These are phyloP conservation scores for Cosmia pyralina DNA, from an alignment of 2,888 invertebrate genomes.

Conservation along the genomic window DNA sequence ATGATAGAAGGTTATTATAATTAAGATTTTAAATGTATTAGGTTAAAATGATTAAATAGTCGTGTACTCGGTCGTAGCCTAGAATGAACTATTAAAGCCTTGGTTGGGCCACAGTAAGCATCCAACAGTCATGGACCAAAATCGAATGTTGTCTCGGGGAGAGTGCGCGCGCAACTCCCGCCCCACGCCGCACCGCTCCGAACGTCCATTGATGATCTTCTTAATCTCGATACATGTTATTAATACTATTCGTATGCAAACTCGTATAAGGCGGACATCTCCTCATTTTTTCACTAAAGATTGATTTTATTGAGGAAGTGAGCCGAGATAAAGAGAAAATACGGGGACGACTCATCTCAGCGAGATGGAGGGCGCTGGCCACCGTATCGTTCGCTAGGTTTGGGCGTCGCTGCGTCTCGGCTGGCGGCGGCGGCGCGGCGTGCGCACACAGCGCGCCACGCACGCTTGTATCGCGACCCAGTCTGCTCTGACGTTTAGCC, in stretches of 20 bases:
- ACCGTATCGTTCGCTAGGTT: slow-evolving; percentile 83
- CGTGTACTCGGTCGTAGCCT: slow-evolving; percentile 78
- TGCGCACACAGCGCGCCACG: slow-evolving; percentile 87
- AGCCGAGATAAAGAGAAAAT: slow-evolving; percentile 51
- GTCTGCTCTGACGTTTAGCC: slow-evolving; percentile 88
- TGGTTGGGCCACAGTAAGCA: slow-evolving; percentile 87
- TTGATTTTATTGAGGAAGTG: slow-evolving; percentile 54
- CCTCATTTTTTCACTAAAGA: slow-evolving; percentile 47
- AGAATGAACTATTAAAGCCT: slow-evolving; percentile 89
- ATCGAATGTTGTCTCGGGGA: slow-evolving; percentile 89
- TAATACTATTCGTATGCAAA: slow-evolving; percentile 76
- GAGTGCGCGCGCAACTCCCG: slow-evolving; percentile 87
- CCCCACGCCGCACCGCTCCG: slow-evolving; percentile 83
- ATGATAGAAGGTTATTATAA: slow-evolving; percentile 19
- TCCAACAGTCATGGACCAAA: slow-evolving; percentile 90
- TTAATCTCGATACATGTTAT: slow-evolving; percentile 84
- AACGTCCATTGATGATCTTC: slow-evolving; percentile 89
- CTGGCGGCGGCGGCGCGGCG: slow-evolving; percentile 82
- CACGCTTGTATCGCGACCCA: slow-evolving; percentile 88
- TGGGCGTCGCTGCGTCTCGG: slow-evolving; percentile 90
- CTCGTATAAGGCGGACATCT: slow-evolving; percentile 55
- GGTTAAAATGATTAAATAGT: slow-evolving; percentile 73
- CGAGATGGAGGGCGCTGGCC: slow-evolving; percentile 82
- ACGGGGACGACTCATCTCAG: slow-evolving; percentile 55
- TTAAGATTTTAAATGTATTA: slow-evolving; percentile 34